These are phyloP conservation scores for Sitta europaea DNA, from an alignment of 2,113 vertebrate species.

Conservation along the genomic window DNA sequence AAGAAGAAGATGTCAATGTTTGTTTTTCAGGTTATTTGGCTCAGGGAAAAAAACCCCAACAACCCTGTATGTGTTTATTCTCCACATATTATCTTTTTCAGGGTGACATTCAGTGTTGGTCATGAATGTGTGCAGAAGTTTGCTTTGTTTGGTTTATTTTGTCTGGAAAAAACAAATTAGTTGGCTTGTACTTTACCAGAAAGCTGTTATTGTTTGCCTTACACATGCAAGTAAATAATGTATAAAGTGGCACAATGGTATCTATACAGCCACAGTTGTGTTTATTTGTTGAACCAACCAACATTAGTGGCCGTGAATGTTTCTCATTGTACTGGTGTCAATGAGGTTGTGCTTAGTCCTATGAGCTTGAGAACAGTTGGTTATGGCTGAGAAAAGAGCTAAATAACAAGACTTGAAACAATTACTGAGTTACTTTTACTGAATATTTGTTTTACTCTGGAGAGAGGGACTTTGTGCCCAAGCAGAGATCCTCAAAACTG, in stretches of 20 bases:
- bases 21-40: not conserved
- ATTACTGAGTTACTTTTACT: not conserved
- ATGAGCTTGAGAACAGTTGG: not conserved
- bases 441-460: not conserved
- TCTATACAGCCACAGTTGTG: not conserved
- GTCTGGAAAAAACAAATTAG: not conserved
- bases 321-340: not conserved
- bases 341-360: not conserved
- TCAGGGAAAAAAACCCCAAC: not conserved
- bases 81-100: not conserved
- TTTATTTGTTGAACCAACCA: not conserved
- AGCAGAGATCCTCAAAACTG: not conserved
- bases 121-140: accelerated
- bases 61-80: not conserved
- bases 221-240: not conserved
- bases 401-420: not conserved
- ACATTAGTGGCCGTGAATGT: not conserved
- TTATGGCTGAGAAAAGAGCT: not conserved
- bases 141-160: not conserved
- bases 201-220: not conserved
- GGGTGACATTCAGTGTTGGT: not conserved
- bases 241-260: not conserved
- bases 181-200: not conserved
- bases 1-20: not conserved
- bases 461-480: not conserved